Evolutionary conservation across 2,888 invertebrate genomes (phyloP).

Genomic region (Catocala nupta): DNA sequence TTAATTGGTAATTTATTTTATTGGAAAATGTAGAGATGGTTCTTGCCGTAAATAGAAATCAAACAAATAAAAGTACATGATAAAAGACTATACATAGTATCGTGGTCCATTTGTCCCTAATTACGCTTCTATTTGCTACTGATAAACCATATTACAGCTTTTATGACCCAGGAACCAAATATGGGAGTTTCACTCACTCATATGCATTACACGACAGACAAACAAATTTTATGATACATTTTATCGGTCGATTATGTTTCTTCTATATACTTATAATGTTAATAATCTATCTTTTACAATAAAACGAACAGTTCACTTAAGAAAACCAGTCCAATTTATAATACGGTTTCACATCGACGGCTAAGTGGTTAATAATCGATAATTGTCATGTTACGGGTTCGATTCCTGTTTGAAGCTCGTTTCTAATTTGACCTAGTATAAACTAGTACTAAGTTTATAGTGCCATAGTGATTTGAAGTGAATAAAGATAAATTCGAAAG

Average conservation of each 20-base stretch:
- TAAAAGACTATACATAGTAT: too few species aligned
- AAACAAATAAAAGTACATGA: too few species aligned
- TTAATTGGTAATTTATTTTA: neutral
- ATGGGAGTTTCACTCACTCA: too few species aligned
- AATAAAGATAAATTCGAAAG: conserved; percentile 17
- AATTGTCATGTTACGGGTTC: conserved; percentile 73
- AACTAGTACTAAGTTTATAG: conserved; percentile 54
- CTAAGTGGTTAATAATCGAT: conserved; percentile 72
- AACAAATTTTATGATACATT: too few species aligned
- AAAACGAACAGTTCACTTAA: conserved; percentile 44
- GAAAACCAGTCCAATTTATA: conserved; percentile 55
- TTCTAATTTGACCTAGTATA: conserved; percentile 75
- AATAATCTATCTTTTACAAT: neutral
- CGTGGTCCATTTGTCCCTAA: too few species aligned
- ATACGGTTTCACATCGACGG: conserved; percentile 67
- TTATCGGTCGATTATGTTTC: too few species aligned
- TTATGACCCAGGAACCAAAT: too few species aligned
- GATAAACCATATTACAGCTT: too few species aligned
- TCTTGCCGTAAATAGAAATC: too few species aligned
- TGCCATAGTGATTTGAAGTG: conserved; percentile 3
- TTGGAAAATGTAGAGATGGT: neutral
- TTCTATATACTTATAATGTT: too few species aligned
- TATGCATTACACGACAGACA: too few species aligned
- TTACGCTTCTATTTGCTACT: too few species aligned
- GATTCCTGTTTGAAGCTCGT: conserved; percentile 67